A percentile compares a stretch with the other conserved stretches of the same genome.
Conservation (phyloP, 2,113 vertebrate species). For the Boulengerochromis microlepis region DNA sequence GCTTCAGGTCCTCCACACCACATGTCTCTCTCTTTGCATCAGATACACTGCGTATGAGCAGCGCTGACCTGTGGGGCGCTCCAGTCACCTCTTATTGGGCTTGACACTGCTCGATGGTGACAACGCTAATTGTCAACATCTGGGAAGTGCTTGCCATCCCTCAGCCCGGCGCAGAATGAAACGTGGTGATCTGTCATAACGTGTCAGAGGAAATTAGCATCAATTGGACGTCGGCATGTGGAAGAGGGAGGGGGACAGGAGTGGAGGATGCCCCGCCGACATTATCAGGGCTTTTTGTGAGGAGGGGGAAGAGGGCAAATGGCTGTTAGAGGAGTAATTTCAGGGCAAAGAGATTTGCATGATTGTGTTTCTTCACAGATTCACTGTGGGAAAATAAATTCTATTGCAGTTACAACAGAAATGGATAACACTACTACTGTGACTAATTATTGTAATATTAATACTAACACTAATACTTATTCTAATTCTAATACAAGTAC, state of each 20-base stretch:
- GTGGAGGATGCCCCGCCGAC: neutral
- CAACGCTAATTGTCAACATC: slow-evolving; percentile 70
- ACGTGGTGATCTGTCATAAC: slow-evolving; percentile 57
- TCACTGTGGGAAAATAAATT: neutral
- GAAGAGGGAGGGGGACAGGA: neutral
- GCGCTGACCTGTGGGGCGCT: slow-evolving; percentile 15
- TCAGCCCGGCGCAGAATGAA: neutral
- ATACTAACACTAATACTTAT: neutral
- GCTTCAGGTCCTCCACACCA: neutral
- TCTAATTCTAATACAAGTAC: neutral
- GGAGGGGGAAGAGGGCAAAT: neutral
- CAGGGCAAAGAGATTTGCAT: slow-evolving; percentile 4
- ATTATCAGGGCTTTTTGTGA: neutral
- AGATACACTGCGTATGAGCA: neutral
- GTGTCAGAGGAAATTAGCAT: slow-evolving; percentile 65
- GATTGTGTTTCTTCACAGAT: neutral
- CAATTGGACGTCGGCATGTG: slow-evolving; percentile 2
- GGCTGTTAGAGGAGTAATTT: neutral
- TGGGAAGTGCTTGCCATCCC: slow-evolving; percentile 48
- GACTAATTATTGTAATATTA: neutral
- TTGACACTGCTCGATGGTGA: slow-evolving; percentile 59
- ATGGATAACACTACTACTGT: neutral
- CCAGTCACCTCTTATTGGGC: slow-evolving; percentile 30
- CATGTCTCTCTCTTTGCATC: neutral
- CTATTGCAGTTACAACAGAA: neutral